Percentiles rank a stretch among this genome's conserved stretches.
Conservation (phyloP, 2,888 invertebrate species). For the Watsonalla cultraria region DNA sequence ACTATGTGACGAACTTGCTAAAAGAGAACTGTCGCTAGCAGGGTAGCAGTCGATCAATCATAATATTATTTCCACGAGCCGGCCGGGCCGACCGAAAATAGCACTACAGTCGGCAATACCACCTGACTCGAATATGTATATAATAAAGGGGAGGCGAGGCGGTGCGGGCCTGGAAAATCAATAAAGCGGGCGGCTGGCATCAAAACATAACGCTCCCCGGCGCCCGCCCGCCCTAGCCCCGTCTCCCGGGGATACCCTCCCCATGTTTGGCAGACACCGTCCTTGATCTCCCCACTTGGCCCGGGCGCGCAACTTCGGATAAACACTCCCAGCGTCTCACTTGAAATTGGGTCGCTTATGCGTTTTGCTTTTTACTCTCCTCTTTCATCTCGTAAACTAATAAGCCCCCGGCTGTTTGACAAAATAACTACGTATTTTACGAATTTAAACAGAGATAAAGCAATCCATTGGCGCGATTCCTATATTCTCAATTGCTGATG, state of each 20-base stretch:
- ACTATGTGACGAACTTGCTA: conserved; percentile 28
- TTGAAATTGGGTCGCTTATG: conserved; percentile 72
- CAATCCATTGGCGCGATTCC: no score
- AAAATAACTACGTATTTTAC: conserved; percentile 3
- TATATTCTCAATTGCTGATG: neutral
- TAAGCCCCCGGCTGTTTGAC: conserved; percentile 17
- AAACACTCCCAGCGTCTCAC: conserved; percentile 70
- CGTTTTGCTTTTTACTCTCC: conserved; percentile 44
- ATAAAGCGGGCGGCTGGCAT: conserved; percentile 73
- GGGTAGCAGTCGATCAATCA: conserved; percentile 57
- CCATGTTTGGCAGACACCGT: conserved; percentile 77
- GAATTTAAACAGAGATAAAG: neutral
- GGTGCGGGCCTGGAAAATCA: conserved; percentile 67
- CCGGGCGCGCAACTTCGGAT: conserved; percentile 69
- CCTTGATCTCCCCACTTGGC: conserved; percentile 73
- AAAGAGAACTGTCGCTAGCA: conserved; percentile 32
- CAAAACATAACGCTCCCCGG: conserved; percentile 66
- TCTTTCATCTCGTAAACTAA: conserved; percentile 30
- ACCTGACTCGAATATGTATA: conserved; percentile 57
- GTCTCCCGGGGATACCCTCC: conserved; percentile 75
- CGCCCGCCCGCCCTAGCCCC: conserved; percentile 33
- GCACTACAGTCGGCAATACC: conserved; percentile 51
- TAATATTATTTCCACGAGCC: conserved; percentile 40
- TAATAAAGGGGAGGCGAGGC: conserved; percentile 59
- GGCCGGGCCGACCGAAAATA: conserved; percentile 68